Conservation (phyloP, 2,888 invertebrate species). For the Torymus auratus region DNA sequence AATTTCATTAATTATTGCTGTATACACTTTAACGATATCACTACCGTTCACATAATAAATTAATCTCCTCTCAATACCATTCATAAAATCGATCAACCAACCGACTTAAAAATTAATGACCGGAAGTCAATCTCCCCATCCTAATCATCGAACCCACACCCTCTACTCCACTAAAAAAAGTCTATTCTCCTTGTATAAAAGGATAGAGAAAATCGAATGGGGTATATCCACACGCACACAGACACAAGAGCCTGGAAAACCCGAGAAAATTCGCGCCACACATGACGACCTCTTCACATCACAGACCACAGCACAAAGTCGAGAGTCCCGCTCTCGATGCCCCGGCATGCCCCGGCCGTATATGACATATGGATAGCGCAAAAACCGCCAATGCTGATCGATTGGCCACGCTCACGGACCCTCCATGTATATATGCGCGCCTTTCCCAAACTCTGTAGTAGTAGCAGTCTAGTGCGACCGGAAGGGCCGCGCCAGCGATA, state of each 20-base stretch:
- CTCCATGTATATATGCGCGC: conserved; percentile 25
- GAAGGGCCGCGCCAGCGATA: too few species aligned
- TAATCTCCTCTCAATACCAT: too few species aligned
- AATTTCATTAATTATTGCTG: too few species aligned
- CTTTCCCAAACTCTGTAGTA: too few species aligned
- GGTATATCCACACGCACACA: not conserved
- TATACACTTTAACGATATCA: too few species aligned
- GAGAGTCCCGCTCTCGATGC: conserved; percentile 72
- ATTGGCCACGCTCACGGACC: conserved; percentile 73
- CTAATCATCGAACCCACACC: not conserved
- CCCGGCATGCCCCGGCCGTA: conserved; percentile 69
- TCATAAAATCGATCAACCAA: not conserved
- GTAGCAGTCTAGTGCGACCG: too few species aligned
- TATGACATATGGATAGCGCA: conserved; percentile 75
- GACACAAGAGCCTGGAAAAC: not conserved
- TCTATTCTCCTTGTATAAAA: not conserved
- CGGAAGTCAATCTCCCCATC: conserved; percentile 1
- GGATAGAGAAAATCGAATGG: conserved; percentile 1
- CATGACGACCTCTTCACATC: conserved; percentile 30
- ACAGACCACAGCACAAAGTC: not conserved
- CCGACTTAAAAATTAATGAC: conserved; percentile 7
- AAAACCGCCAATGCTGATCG: conserved; percentile 76
- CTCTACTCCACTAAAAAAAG: not conserved
- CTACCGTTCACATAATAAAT: too few species aligned
- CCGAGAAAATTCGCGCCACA: conserved; percentile 33